These are phyloP conservation scores for Acleris sparsana DNA, from an alignment of 2,888 invertebrate genomes.

Conservation along the genomic window DNA sequence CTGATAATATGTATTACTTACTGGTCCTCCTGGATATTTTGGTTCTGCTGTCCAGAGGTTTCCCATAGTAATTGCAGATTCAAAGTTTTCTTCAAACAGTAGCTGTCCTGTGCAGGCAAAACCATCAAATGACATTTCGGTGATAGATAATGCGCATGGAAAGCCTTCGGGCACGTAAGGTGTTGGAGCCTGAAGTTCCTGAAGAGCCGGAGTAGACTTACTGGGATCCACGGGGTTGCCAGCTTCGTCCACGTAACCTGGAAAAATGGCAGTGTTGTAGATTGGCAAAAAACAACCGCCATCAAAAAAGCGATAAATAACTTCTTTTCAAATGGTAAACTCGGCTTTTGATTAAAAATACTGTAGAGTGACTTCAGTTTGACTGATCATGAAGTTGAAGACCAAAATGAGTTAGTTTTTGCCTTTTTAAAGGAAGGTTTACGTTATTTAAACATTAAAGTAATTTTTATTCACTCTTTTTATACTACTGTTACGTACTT, in stretches of 20 bases:
- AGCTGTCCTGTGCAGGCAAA: slow-evolving; percentile 82
- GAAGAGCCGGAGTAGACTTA: slow-evolving; percentile 11
- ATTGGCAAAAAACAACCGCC: too few relatives aligned
- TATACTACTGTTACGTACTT: too few relatives aligned
- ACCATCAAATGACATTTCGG: slow-evolving; percentile 61
- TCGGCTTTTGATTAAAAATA: too few relatives aligned
- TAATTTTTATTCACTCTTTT: too few relatives aligned
- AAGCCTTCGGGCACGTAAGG: slow-evolving; percentile 46
- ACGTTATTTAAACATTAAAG: too few relatives aligned
- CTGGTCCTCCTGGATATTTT: slow-evolving; percentile 85
- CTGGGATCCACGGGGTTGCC: slow-evolving; percentile 53
- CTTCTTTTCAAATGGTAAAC: too few relatives aligned
- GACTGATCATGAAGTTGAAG: too few relatives aligned
- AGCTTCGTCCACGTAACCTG: slow-evolving; percentile 66
- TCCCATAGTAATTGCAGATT: slow-evolving; percentile 63
- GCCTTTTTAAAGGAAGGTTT: too few relatives aligned
- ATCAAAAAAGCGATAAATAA: too few relatives aligned
- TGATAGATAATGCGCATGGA: slow-evolving; percentile 64
- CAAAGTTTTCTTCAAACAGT: slow-evolving; percentile 86
- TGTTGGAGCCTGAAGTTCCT: slow-evolving; percentile 27
- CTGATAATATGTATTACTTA: slow-evolving; percentile 54
- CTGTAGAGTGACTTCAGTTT: too few relatives aligned
- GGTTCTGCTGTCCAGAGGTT: slow-evolving; percentile 83
- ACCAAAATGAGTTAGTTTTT: too few relatives aligned
- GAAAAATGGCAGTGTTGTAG: background rate